These are phyloP conservation scores for Phoenicopterus ruber DNA, from an alignment of 2,113 vertebrate species.

Conservation along the genomic window DNA sequence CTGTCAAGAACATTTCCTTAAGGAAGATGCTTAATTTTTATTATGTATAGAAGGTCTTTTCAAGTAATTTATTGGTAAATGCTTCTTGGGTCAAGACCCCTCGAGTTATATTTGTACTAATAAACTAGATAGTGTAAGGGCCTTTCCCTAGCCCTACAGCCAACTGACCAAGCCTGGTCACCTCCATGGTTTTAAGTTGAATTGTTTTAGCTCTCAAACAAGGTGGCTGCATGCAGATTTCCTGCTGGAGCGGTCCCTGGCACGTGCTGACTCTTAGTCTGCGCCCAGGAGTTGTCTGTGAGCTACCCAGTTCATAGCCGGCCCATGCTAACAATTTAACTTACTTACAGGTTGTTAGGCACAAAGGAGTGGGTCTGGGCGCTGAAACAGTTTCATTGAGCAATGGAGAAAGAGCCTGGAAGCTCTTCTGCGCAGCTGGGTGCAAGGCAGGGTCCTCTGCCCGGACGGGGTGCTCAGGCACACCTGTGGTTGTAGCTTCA, in stretches of 20 bases:
- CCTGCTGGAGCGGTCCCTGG: background rate
- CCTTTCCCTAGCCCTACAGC: background rate
- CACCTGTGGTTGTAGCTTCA: background rate
- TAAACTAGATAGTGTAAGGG: background rate
- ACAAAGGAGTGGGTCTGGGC: background rate
- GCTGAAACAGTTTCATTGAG: background rate
- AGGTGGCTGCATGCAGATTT: background rate
- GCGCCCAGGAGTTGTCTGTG: background rate
- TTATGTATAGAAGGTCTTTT: background rate
- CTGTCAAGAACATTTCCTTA: background rate
- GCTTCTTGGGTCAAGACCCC: background rate
- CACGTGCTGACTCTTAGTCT: background rate
- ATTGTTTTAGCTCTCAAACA: background rate
- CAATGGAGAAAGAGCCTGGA: background rate
- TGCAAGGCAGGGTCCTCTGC: background rate
- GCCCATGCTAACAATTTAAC: background rate
- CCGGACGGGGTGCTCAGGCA: accelerated
- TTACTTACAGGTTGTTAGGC: background rate
- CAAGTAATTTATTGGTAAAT: background rate
- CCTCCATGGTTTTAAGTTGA: background rate
- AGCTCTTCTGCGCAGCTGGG: background rate
- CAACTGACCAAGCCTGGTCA: background rate
- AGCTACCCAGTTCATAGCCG: background rate
- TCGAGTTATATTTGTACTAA: background rate
- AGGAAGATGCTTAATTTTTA: background rate